Conservation (phyloP, 92 coral and sea anemone genomes). For the Zoanthus gigantus region DNA sequence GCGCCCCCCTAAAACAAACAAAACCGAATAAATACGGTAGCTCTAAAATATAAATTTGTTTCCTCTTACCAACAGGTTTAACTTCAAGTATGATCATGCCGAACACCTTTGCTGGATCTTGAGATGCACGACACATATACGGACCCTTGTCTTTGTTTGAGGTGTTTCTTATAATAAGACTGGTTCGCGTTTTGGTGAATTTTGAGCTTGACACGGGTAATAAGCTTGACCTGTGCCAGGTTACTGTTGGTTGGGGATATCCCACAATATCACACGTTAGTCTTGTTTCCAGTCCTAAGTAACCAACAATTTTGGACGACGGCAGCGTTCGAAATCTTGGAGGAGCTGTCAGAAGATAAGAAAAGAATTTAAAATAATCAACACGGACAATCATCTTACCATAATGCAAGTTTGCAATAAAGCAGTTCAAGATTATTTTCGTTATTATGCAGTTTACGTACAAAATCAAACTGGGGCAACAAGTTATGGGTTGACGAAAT, state of each 20-base stretch:
- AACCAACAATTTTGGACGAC: background rate
- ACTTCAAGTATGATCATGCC: background rate
- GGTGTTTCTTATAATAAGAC: background rate
- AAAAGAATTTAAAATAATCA: background rate
- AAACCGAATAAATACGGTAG: too few species aligned
- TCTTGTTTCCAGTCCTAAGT: conserved; percentile 1
- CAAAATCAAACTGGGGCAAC: too few species aligned
- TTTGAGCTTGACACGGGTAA: background rate
- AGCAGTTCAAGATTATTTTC: too few species aligned
- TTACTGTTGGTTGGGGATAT: conserved; percentile 2
- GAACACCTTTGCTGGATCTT: background rate
- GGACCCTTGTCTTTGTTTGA: background rate
- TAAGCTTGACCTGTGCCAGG: background rate
- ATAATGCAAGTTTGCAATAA: too few species aligned
- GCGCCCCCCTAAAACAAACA: too few species aligned
- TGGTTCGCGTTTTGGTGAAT: background rate
- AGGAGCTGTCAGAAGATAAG: background rate
- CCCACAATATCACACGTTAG: conserved; percentile 18
- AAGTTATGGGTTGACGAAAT: too few species aligned
- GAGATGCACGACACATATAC: background rate
- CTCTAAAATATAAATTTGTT: background rate
- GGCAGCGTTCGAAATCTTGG: conserved; percentile 6
- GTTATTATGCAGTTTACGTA: too few species aligned
- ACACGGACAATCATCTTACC: too few species aligned
- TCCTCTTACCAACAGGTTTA: background rate